A percentile compares a stretch with the other conserved stretches of the same genome.
Conservation (phyloP, 35 echinoderm and acorn worm genomes). For the Stichopus chloronotus region DNA sequence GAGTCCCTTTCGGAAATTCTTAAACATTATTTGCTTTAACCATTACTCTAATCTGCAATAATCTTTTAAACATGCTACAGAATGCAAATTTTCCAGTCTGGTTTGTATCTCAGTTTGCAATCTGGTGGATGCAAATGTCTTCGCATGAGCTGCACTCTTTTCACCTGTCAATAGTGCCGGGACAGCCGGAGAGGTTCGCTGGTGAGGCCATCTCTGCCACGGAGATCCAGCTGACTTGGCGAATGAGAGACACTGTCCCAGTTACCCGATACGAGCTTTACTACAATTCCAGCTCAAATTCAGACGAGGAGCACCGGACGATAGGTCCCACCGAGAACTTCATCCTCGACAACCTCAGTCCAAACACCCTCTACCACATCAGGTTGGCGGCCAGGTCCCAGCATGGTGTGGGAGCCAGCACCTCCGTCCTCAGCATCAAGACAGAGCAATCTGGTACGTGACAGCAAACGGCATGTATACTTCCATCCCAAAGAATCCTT, state of each 20-base stretch:
- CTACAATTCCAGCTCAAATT: constrained; percentile 67
- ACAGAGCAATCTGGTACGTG: constrained; percentile 88
- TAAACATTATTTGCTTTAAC: too few relatives aligned
- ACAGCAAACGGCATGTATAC: neutral
- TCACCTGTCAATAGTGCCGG: constrained; percentile 62
- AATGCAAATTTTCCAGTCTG: too few relatives aligned
- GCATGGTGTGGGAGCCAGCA: constrained; percentile 80
- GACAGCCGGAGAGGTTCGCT: constrained; percentile 83
- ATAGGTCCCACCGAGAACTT: constrained; percentile 58
- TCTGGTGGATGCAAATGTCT: too few relatives aligned
- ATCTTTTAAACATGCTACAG: too few relatives aligned
- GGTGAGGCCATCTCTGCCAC: constrained; percentile 74
- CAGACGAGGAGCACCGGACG: constrained; percentile 58
- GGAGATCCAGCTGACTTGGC: constrained; percentile 83
- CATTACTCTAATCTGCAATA: too few relatives aligned
- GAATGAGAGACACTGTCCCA: constrained; percentile 65
- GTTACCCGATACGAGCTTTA: constrained; percentile 86
- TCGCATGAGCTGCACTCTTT: too few relatives aligned
- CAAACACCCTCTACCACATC: constrained; percentile 93
- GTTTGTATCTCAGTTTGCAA: too few relatives aligned
- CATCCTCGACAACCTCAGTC: constrained; percentile 68
- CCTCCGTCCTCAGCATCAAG: constrained; percentile 74
- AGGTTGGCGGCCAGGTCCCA: constrained; percentile 81
- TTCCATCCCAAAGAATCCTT: neutral
- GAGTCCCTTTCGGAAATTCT: too few relatives aligned